Percentiles rank a stretch among this genome's conserved stretches.
phyloP scores from a whole-genome alignment of 2,888 invertebrate genomes.

The Tiphia femorata region DNA sequence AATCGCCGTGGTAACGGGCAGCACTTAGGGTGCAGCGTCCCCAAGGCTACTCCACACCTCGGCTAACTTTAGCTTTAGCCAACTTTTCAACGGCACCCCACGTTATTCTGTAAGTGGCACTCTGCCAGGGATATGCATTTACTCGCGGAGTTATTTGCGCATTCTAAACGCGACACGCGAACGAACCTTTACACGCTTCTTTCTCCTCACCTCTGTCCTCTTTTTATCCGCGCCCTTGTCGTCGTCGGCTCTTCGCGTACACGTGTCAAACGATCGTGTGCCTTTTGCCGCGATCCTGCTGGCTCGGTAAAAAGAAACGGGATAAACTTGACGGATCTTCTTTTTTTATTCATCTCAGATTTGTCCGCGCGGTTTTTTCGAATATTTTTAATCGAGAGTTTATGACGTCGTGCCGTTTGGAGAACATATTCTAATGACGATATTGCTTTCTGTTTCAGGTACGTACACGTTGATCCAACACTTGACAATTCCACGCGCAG shows the following conservation, averaged over 20 bases:
- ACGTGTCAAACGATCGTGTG: background rate
- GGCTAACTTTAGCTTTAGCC: conserved; percentile 57
- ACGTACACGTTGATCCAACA: too few species aligned
- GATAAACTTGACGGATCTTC: background rate
- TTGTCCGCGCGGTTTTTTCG: background rate
- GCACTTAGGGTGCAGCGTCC: conserved; percentile 36
- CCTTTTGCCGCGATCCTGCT: background rate
- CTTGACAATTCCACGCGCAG: too few species aligned
- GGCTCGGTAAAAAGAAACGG: background rate
- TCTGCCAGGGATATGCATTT: conserved; percentile 43
- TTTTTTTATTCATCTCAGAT: background rate
- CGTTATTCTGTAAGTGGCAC: conserved; percentile 51
- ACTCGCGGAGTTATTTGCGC: conserved; percentile 40
- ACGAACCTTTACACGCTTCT: conserved; percentile 15
- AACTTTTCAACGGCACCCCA: conserved; percentile 53
- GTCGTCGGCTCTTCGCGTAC: too few species aligned
- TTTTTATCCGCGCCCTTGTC: background rate
- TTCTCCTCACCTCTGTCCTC: background rate
- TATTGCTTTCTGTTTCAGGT: conserved; percentile 36
- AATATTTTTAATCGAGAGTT: background rate
- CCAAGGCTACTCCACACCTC: conserved; percentile 44
- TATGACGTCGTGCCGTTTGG: background rate
- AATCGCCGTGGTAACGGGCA: background rate
- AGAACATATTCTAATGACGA: background rate
- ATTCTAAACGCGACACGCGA: conserved; percentile 32